Evolutionary conservation across 2,113 vertebrate species (phyloP).

Genomic region (Copsychus sechellarum): DNA sequence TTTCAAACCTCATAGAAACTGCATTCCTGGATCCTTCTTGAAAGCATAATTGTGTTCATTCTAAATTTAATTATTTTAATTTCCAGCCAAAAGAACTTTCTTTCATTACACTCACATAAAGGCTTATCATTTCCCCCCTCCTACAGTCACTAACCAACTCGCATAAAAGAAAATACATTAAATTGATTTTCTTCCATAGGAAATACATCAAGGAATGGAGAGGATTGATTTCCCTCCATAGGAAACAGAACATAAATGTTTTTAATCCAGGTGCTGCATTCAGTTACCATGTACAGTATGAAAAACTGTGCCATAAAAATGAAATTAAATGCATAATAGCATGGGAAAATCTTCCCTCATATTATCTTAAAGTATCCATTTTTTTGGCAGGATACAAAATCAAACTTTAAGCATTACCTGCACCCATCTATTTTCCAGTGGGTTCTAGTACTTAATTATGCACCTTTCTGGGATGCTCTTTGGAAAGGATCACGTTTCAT

Average conservation of each 20-base stretch:
- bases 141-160: background rate
- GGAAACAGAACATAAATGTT: slow-evolving; percentile 39
- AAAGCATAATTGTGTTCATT: background rate
- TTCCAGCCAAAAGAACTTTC: background rate
- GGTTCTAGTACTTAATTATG: background rate
- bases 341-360: background rate
- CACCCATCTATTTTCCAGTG: background rate
- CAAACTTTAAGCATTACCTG: background rate
- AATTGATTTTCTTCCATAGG: slow-evolving; percentile 38
- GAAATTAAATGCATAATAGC: slow-evolving; percentile 41
- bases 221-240: slow-evolving; percentile 40
- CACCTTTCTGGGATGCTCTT: background rate
- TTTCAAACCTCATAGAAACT: background rate
- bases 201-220: slow-evolving; percentile 41
- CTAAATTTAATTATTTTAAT: slow-evolving; percentile 41
- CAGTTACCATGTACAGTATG: slow-evolving; percentile 3
- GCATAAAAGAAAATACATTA: slow-evolving; percentile 22
- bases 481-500: background rate
- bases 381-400: background rate
- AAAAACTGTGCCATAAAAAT: slow-evolving; percentile 46
- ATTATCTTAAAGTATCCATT: slow-evolving; percentile 5
- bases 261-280: slow-evolving; percentile 47
- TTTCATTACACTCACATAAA: background rate
- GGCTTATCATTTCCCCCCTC: background rate
- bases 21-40: background rate